These are phyloP conservation scores for Hetaerina titia DNA, from an alignment of 2,888 invertebrate genomes.

Conservation along the genomic window DNA sequence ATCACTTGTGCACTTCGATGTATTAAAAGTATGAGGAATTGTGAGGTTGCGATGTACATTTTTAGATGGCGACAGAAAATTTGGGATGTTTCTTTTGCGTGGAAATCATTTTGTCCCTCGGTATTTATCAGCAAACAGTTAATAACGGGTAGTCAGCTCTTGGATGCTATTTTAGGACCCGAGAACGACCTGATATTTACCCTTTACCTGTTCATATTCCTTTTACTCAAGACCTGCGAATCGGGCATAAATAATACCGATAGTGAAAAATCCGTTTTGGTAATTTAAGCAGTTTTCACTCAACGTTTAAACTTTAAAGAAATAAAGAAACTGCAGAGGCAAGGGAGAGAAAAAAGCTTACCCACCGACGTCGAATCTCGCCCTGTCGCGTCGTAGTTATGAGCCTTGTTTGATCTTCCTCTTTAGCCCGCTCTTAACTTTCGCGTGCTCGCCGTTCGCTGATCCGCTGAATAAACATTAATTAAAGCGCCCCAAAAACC, in stretches of 20 bases:
- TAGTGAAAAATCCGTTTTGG: not conserved
- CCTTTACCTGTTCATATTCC: not conserved
- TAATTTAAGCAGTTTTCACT: slow-evolving; percentile 10
- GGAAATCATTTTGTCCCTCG: not conserved
- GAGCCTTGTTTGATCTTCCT: slow-evolving; percentile 26
- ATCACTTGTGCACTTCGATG: no score
- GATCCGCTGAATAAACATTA: slow-evolving; percentile 47
- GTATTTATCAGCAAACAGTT: not conserved
- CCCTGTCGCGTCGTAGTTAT: slow-evolving; percentile 19
- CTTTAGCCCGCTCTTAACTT: slow-evolving; percentile 26
- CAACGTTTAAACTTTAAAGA: not conserved
- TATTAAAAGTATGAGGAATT: no score
- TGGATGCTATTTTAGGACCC: not conserved
- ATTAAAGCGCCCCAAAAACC: not conserved
- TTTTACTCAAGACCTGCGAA: not conserved
- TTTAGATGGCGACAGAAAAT: no score
- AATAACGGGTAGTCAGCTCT: not conserved
- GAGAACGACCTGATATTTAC: not conserved
- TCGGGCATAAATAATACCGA: not conserved
- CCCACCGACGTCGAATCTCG: not conserved
- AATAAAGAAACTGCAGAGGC: slow-evolving; percentile 7
- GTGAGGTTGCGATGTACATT: no score
- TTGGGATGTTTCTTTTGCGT: not conserved
- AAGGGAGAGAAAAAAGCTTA: not conserved
- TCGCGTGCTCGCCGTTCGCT: not conserved